These are phyloP conservation scores for Dipodomys merriami DNA, from an alignment of 2,113 vertebrate genomes.

Conservation along the genomic window DNA sequence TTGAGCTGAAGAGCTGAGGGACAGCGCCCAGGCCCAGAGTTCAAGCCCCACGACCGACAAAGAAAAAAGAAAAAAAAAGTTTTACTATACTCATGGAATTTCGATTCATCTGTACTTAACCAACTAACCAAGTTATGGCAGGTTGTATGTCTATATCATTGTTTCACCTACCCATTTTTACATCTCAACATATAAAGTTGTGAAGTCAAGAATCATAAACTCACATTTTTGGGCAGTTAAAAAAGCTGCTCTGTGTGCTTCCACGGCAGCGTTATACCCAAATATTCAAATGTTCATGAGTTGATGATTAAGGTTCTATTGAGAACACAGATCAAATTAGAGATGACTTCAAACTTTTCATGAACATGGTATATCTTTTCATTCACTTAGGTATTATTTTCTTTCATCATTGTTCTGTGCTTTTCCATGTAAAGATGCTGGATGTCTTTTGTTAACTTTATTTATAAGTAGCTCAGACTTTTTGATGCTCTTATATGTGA, in stretches of 20 bases:
- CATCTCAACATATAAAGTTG: neutral
- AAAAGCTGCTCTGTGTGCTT: neutral
- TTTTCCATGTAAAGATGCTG: neutral
- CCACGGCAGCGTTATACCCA: neutral
- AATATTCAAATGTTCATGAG: neutral
- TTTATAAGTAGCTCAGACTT: neutral
- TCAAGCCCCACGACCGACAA: no score
- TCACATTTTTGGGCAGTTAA: neutral
- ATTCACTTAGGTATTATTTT: neutral
- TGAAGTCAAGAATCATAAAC: neutral
- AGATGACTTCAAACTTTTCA: neutral
- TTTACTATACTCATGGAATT: neutral
- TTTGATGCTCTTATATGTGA: neutral
- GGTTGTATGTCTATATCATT: no score
- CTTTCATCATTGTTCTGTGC: neutral
- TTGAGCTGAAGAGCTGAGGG: no score
- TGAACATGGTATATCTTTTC: neutral
- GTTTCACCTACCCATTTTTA: no score
- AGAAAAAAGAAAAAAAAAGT: neutral
- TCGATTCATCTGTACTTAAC: neutral
- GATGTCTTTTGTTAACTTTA: neutral
- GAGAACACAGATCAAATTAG: neutral
- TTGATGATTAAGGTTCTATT: neutral
- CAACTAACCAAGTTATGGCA: neutral
- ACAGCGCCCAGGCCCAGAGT: no score